A percentile compares a stretch with the other conserved stretches of the same genome.
Conservation (phyloP, 2,113 vertebrate species). For the Bolborhynchus lineola region DNA sequence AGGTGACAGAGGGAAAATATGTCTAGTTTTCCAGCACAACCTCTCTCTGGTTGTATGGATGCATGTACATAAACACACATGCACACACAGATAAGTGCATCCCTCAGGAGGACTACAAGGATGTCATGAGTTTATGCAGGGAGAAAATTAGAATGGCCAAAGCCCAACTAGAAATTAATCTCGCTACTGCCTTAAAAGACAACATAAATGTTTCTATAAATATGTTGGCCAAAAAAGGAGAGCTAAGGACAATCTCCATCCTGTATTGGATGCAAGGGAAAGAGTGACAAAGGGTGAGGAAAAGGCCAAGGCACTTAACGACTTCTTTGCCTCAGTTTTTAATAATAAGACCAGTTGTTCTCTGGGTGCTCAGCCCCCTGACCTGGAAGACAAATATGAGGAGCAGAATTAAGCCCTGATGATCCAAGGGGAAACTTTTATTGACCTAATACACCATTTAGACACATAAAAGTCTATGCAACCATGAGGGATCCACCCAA, state of each 20-base stretch:
- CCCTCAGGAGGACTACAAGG: not conserved
- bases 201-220: not conserved
- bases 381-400: not conserved
- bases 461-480: accelerated
- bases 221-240: not conserved
- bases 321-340: not conserved
- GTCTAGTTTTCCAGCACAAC: not conserved
- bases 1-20: not conserved
- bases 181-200: not conserved
- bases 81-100: not conserved
- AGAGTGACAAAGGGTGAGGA: not conserved
- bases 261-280: not conserved
- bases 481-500: accelerated
- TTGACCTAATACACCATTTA: too few species aligned
- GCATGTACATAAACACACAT: not conserved
- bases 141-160: not conserved
- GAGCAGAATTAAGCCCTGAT: not conserved
- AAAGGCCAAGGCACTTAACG: not conserved
- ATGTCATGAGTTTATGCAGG: not conserved
- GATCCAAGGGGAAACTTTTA: not conserved
- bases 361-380: not conserved
- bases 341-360: not conserved
- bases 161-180: not conserved
- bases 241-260: not conserved
- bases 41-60: not conserved